Conservation (phyloP, 2,113 vertebrate species). For the Pomatostomus ruficeps region DNA sequence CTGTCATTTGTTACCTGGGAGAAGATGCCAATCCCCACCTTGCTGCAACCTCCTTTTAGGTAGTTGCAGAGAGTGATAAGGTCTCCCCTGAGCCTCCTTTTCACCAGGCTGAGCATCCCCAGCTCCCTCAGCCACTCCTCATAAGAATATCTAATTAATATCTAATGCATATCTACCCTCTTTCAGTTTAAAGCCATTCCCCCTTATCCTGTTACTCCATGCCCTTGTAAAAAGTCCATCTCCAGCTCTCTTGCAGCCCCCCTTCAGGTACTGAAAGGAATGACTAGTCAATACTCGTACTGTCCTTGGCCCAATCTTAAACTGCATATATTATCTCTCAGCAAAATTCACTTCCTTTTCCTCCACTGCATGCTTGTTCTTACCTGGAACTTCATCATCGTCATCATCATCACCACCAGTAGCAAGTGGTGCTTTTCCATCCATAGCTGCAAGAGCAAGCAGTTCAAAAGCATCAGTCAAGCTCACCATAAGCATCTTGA, state of each 20-base stretch:
- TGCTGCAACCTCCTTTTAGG: background rate
- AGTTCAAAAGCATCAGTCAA: background rate
- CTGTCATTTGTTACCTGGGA: background rate
- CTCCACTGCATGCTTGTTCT: background rate
- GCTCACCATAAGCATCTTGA: background rate
- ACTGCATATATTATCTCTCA: background rate
- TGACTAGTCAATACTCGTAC: background rate
- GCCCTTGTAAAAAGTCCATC: background rate
- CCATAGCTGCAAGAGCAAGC: slow-evolving; percentile 76
- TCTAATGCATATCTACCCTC: background rate
- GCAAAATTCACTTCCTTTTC: background rate
- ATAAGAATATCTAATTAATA: background rate
- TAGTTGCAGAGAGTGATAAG: background rate
- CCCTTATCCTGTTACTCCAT: background rate
- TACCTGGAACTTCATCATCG: slow-evolving; percentile 88
- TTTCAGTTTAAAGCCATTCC: background rate
- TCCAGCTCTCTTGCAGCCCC: background rate
- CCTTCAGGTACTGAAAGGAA: background rate
- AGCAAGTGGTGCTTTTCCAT: slow-evolving; percentile 93
- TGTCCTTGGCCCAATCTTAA: background rate
- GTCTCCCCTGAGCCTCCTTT: background rate
- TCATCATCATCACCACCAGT: slow-evolving; percentile 91
- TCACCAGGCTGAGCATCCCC: background rate
- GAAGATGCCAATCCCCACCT: background rate
- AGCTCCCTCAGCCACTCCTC: background rate